Percentiles rank a stretch among this genome's conserved stretches.
These are phyloP conservation scores for Tromatobia lineatoria DNA, from an alignment of 2,888 invertebrate species.

Conservation along the genomic window DNA sequence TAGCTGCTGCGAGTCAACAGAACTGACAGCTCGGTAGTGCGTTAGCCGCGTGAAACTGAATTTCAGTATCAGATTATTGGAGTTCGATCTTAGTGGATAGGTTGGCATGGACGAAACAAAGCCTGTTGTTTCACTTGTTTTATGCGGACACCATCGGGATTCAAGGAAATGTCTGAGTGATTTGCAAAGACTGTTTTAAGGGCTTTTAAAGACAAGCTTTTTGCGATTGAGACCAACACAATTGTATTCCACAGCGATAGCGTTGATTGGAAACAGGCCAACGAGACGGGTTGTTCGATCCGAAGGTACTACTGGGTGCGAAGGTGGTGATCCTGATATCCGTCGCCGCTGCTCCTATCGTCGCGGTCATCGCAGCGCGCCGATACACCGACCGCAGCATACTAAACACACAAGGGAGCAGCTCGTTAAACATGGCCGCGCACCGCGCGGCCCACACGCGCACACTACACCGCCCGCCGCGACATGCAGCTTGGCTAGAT, in stretches of 20 bases:
- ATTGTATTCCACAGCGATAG: not conserved
- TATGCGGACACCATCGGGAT: conserved; percentile 1
- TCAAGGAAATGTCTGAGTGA: not conserved
- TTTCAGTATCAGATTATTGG: not conserved
- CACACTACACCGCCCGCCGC: conserved; percentile 27
- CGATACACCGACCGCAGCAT: conserved; percentile 81
- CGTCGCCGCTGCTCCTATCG: conserved; percentile 59
- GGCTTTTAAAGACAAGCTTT: not conserved
- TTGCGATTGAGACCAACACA: not conserved
- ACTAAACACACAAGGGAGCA: conserved; percentile 79
- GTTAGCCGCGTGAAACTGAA: not conserved
- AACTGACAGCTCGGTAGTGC: not conserved
- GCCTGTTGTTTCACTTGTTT: conserved; percentile 7
- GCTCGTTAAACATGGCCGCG: conserved; percentile 81
- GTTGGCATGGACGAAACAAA: not conserved
- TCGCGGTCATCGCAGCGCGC: conserved; percentile 69
- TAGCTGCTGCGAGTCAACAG: not conserved
- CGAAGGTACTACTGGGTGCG: conserved; percentile 17
- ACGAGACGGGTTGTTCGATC: conserved; percentile 9
- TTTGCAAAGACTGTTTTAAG: not conserved
- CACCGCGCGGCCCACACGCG: conserved; percentile 52
- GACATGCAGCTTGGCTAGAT: conserved; percentile 49
- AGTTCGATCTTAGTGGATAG: not conserved
- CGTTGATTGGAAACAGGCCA: not conserved
- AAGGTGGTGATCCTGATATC: conserved; percentile 28